Evolutionary conservation across 2,113 vertebrate species (phyloP), one percentile per base, ranked within the genome.

Genomic region (Gorsachius goisagi): DNA sequence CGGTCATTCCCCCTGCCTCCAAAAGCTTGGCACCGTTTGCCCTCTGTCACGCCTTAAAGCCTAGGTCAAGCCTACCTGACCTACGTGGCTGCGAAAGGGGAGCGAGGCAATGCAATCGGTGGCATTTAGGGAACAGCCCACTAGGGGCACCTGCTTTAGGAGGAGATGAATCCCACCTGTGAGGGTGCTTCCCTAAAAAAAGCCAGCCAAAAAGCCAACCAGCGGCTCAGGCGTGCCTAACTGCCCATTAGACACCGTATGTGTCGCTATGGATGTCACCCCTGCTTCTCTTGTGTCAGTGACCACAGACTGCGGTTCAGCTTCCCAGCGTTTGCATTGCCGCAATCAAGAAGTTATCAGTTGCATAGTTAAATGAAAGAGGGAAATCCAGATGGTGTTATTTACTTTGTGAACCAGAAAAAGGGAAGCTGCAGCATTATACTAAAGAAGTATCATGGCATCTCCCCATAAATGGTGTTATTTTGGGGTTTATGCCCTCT

Each of bases 31-130:
- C 4, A 9, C 13, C 4, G 4, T 15, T 32, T 30, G 18, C 6
- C 2, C 19, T 60, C 23, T 63, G 67, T 15, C 27, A 0, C 15
- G 45, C 44, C 15, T 41, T n/a, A 20, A 53, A 83, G 2, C 41
- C 60, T 23, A 2, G 2, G 1, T 27, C 41, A 15, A 13, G 11
- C 4, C 60, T 37, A 6, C 33, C 41, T 44, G 41, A 7, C 9
- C 12, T 0, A 0, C 5, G 0, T 3, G 35, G 0, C 39, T 27
- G 52, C 16, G 23, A 2, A 32, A 77, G 12, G 15, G 30, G 15
- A 79, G 55, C 0, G 6, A 21, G 15, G 12, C 27, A 6, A 0
- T 4, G 0, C 8, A 2, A 4, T 8, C 13, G 0, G 47, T 9
- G 62, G 28, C 9, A 0, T 23, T 21, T 13, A 11, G 80, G 55